Evolutionary conservation across 2,888 invertebrate species (phyloP).

Genomic region (Drosophila pegasa): DNA sequence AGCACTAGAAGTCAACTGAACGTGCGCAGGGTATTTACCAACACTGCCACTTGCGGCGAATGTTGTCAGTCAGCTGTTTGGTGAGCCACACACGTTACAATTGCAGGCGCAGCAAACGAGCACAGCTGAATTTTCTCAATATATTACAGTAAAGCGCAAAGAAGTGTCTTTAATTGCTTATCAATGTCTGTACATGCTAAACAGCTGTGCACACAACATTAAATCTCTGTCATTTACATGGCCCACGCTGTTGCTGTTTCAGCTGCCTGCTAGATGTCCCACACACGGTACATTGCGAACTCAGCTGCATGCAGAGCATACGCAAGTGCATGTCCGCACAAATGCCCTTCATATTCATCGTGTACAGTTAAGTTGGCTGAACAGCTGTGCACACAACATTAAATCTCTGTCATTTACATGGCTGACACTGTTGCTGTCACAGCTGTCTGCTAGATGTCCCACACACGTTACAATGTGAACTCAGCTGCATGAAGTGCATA

Average conservation of each 20-base stretch:
- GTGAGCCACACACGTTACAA: slow-evolving; percentile 6
- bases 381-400: background rate
- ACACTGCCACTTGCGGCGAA: slow-evolving; percentile 2
- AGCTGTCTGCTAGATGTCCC: background rate
- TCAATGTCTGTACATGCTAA: background rate
- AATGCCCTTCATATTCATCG: too few species aligned
- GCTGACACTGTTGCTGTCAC: background rate
- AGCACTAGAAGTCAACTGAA: slow-evolving; percentile 27
- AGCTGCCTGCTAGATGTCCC: background rate
- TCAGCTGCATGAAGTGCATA: background rate
- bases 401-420: background rate
- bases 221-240: background rate
- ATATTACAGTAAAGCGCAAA: background rate
- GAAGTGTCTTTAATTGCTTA: background rate
- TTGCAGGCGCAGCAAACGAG: background rate
- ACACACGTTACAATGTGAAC: background rate
- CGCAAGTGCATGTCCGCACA: background rate
- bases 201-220: background rate
- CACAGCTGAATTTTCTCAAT: too few species aligned
- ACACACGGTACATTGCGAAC: background rate
- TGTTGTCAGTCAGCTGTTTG: slow-evolving; percentile 32
- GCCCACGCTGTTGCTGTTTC: background rate
- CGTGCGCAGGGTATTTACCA: background rate
- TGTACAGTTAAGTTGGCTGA: too few species aligned
- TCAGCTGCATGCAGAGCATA: background rate